A percentile compares a stretch with the other conserved stretches of the same genome.
Conservation (phyloP, 2,113 vertebrate species). For the Larimichthys polyactis region DNA sequence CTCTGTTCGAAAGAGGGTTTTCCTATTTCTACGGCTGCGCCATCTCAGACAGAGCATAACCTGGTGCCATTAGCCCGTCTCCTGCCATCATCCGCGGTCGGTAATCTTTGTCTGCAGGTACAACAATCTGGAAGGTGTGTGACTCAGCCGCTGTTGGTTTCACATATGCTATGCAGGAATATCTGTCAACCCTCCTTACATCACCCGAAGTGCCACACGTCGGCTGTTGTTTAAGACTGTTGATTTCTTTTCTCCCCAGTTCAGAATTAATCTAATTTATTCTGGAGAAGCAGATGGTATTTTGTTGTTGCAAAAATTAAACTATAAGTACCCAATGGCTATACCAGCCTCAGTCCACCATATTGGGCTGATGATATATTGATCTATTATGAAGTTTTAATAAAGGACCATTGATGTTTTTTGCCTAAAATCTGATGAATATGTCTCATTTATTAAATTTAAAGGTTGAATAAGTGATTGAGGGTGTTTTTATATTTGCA, state of each 20-base stretch:
- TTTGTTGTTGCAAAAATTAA: constrained; percentile 20
- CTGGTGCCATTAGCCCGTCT: constrained; percentile 13
- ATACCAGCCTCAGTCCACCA: not conserved
- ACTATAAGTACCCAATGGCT: not conserved
- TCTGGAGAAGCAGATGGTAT: not conserved
- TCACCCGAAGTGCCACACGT: not conserved
- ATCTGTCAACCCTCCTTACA: not conserved
- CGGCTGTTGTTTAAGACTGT: not conserved
- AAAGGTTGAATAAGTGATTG: not conserved
- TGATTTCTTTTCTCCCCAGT: not conserved
- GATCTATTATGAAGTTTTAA: constrained; percentile 21
- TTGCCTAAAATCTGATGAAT: not conserved
- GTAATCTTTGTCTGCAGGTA: not conserved
- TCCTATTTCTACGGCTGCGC: not conserved
- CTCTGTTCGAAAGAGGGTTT: not conserved
- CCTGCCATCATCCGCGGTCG: not conserved
- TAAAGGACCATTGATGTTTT: constrained; percentile 17
- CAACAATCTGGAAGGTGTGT: not conserved
- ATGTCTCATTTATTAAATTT: not conserved
- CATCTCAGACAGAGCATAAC: constrained; percentile 34
- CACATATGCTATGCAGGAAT: not conserved
- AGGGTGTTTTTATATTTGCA: not conserved
- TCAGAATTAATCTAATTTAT: not conserved
- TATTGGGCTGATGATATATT: constrained; percentile 17
- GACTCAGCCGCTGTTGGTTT: constrained; percentile 15